Evolutionary conservation across 2,113 vertebrate species (phyloP).

Genomic region (Psilopogon haemacephalus): DNA sequence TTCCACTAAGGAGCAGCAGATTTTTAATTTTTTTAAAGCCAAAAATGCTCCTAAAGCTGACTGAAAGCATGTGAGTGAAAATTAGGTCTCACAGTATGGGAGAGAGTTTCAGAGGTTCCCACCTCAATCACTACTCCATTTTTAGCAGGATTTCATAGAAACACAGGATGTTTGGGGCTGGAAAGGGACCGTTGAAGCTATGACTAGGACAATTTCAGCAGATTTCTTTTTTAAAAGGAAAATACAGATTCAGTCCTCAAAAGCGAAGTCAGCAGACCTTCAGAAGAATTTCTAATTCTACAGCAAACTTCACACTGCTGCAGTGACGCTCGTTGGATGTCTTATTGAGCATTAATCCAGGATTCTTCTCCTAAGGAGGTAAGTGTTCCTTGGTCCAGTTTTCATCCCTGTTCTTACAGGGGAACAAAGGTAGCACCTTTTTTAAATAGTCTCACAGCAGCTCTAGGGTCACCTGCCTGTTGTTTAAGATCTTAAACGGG

Average conservation of each 20-base stretch:
- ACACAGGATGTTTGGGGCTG: too few relatives aligned
- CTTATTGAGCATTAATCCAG: neutral
- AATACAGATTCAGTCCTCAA: neutral
- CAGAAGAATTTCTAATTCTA: neutral
- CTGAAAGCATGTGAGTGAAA: constrained; percentile 18
- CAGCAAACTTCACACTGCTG: neutral
- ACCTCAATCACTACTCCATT: neutral
- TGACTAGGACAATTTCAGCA: neutral
- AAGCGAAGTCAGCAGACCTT: neutral
- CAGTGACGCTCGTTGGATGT: neutral
- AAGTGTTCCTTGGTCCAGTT: neutral
- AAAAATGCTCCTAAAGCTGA: constrained; percentile 4
- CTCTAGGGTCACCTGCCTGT: neutral
- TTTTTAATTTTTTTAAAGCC: neutral
- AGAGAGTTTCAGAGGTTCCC: neutral
- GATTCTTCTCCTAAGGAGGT: neutral
- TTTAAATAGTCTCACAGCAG: neutral
- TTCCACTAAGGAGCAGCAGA: neutral
- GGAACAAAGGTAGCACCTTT: neutral
- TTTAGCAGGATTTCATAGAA: neutral
- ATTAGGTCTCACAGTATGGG: neutral
- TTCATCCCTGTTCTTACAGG: neutral
- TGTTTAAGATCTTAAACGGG: neutral
- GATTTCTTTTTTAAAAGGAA: neutral
- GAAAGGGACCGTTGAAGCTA: neutral